These are phyloP conservation scores for Corvus moneduloides DNA, from an alignment of 2,113 vertebrate species.

Conservation along the genomic window DNA sequence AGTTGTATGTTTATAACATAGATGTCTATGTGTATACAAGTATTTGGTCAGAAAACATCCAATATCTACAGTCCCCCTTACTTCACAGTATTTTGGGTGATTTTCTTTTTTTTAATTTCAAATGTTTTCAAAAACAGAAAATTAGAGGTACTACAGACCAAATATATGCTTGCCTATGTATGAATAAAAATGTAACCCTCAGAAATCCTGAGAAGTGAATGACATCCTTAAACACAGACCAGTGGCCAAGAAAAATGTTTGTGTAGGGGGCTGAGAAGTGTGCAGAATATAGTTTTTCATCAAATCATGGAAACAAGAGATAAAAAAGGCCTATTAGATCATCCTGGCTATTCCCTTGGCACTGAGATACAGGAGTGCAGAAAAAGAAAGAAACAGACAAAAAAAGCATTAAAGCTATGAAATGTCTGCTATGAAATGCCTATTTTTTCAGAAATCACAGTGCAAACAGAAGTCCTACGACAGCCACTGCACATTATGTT, in stretches of 20 bases:
- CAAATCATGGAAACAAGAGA: conserved; percentile 5
- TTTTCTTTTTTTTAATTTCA: neutral
- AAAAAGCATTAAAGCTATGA: neutral
- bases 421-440: neutral
- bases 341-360: neutral
- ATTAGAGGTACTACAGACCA: neutral
- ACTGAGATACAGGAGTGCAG: neutral
- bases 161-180: neutral
- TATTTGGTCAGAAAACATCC: neutral
- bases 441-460: neutral
- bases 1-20: neutral
- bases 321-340: neutral
- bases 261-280: neutral
- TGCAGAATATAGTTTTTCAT: conserved; percentile 36
- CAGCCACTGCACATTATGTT: neutral
- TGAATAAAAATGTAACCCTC: neutral
- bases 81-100: neutral
- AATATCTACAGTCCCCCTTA: neutral
- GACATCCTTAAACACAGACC: conserved; percentile 21
- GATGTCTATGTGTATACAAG: neutral
- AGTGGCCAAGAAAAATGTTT: conserved; percentile 41
- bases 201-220: neutral
- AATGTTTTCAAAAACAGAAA: neutral
- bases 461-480: neutral
- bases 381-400: neutral